Evolutionary conservation across 2,113 vertebrate genomes (phyloP).

Genomic region (Brachypodius melanocephalos): DNA sequence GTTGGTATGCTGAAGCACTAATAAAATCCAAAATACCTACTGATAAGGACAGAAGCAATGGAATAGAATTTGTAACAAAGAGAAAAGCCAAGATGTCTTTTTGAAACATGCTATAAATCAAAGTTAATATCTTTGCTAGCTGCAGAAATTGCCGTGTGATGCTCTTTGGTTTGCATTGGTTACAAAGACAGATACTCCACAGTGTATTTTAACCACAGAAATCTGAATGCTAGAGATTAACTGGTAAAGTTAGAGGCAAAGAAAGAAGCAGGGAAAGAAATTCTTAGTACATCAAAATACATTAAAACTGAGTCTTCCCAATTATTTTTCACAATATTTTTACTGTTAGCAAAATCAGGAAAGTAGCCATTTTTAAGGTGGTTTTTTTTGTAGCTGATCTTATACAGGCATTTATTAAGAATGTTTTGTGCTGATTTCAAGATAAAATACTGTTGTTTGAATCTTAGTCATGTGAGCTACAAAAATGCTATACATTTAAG

Average conservation of each 20-base stretch:
- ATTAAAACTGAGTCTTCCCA: neutral
- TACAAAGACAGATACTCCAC: neutral
- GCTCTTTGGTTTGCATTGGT: neutral
- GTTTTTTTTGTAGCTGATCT: neutral
- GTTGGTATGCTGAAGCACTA: neutral
- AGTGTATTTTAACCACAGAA: neutral
- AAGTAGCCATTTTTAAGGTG: neutral
- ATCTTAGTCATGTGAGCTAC: neutral
- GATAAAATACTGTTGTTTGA: neutral
- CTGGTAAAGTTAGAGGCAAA: neutral
- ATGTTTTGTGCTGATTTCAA: neutral
- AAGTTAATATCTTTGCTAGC: neutral
- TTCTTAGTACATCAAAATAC: neutral
- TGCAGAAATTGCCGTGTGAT: neutral
- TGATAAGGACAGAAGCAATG: neutral
- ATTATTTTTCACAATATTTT: neutral
- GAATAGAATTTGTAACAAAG: neutral
- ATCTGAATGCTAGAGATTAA: neutral
- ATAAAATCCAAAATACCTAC: neutral
- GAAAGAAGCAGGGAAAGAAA: neutral
- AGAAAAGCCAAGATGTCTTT: neutral
- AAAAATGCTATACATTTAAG: neutral
- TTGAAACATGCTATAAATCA: neutral
- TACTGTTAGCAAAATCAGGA: neutral
- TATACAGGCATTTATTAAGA: neutral